A percentile compares a stretch with the other conserved stretches of the same genome.
Evolutionary conservation across 2,888 invertebrate species (phyloP).

Genomic region (Rhopalosiphum nymphaeae): DNA sequence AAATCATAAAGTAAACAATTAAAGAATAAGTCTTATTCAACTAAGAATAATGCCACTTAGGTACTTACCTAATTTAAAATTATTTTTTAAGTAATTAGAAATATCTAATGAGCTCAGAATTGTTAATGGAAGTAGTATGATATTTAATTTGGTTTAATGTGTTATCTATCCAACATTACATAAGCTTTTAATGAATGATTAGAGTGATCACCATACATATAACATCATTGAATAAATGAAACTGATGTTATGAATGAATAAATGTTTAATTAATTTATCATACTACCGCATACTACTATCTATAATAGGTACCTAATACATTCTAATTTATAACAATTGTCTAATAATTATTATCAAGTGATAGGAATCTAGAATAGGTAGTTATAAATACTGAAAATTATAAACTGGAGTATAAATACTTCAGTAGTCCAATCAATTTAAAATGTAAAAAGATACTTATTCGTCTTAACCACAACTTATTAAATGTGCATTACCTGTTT

Average conservation of each 20-base stretch:
- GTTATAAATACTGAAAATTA: no score
- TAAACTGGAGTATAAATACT: background rate
- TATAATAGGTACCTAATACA: background rate
- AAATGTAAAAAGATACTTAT: background rate
- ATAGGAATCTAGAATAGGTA: background rate
- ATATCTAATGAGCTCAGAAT: background rate
- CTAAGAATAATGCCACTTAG: background rate
- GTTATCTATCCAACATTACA: background rate
- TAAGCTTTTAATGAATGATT: background rate
- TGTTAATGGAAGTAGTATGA: background rate
- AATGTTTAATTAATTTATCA: background rate
- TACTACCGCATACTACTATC: background rate
- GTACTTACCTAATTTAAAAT: background rate
- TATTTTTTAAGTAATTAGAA: background rate
- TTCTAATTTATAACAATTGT: background rate
- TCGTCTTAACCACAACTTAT: background rate
- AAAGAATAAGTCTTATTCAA: background rate
- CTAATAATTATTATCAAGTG: background rate
- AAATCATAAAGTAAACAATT: background rate
- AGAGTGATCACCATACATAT: background rate
- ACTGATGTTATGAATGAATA: conserved; percentile 25
- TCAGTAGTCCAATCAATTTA: background rate
- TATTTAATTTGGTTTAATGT: background rate
- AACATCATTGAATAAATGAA: background rate
- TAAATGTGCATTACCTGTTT: conserved; percentile 49